Evolutionary conservation across 2,113 vertebrate genomes (phyloP), one percentile per base, ranked within the genome.

Genomic region (Dipodomys spectabilis): DNA sequence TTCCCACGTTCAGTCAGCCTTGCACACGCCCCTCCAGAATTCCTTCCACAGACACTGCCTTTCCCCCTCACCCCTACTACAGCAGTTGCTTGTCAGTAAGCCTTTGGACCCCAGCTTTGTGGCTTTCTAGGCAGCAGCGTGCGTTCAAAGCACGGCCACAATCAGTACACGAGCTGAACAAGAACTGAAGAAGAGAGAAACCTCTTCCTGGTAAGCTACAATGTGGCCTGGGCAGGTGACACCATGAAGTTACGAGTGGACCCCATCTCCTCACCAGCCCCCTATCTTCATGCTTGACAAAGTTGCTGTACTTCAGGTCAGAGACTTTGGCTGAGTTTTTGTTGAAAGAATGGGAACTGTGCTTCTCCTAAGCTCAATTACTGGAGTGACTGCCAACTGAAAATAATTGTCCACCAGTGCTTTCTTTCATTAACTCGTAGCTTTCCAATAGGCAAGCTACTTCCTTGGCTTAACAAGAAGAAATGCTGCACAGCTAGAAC

Each of bases 31-130:
- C 15, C 69, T 78, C 77, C 69, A 39, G 68, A 82, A n/a, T 13
- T 7, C 72, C 74, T 86, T 73, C 39, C 4, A 53, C 25, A 73
- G 84, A 39, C 69, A 67, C 73, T 27, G 71, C 32, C 23, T 32
- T 25, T 80, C 62, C 74, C 62, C 60, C 32, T 44, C 19, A 1
- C 18, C 22, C 30, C 45, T 62, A 97, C 96, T 93, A 97, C 97
- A 97, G 97, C 98, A 97, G 98, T 91, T 95, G 92, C 96, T 97
- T 98, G 98, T 98, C 97, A 97, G 98, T 90, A 96, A 97, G 97
- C 97, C 97, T 97, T 93, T 98, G 98, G 98, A 97, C 97, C 97
- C n/a, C 97, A 92, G 78, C 93, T 95, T 87, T 97, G 98, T 97
- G 97, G 97, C 97, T 97, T 97, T 97, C 97, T 98, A 97, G 98